Evolutionary conservation across 1,140 invertebrate genomes (phyloP), one percentile per base, ranked within the genome.

Genomic region (Drosophila erecta): DNA sequence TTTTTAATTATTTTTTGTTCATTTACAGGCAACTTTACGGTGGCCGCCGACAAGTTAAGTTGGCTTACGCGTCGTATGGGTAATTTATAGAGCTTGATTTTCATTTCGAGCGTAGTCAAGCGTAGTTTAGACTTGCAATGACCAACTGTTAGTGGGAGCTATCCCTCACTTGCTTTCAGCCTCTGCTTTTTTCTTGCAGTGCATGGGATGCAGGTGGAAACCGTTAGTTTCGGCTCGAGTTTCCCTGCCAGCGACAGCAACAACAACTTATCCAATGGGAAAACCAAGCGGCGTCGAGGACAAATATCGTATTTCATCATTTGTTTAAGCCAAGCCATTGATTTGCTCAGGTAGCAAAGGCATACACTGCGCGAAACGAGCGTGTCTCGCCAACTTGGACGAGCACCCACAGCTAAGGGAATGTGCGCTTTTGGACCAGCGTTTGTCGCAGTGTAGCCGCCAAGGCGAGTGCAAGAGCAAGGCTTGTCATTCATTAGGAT

Each of bases 1-100:
- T 86, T 86, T 87, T 86, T 87, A 86, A 86, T 86, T 86, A 87
- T 86, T 86, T 86, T 86, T 83, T 86, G 79, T 89, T 79, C 84
- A 87, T 83, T 86, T 87, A 83, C 66, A 61, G 65, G 44, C 65
- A 59, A 77, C 73, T 67, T 81, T 76, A 62, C 54, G 24, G 37
- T 46, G 54, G 20, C n/a, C 27, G 24, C 10, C 47, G n/a, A 10
- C 49, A 53, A 46, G 47, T 33, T 40, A 37, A 35, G 73, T 60
- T 85, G 83, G 83, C 83, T 79, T 86, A 86, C 79, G 71, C 61
- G 79, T 62, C 84, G 81, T 87, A 87, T 86, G 72, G 75, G 83
- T 86, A 79, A 86, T 89, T 87, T 76, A 86, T 86, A 54, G 46
- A 40, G 51, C 79, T 76, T 74, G 59, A 85, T 85, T 77, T 56